A percentile compares a stretch with the other conserved stretches of the same genome.
Evolutionary conservation across 2,888 invertebrate genomes (phyloP).

Genomic region (Cynaeus angustus): DNA sequence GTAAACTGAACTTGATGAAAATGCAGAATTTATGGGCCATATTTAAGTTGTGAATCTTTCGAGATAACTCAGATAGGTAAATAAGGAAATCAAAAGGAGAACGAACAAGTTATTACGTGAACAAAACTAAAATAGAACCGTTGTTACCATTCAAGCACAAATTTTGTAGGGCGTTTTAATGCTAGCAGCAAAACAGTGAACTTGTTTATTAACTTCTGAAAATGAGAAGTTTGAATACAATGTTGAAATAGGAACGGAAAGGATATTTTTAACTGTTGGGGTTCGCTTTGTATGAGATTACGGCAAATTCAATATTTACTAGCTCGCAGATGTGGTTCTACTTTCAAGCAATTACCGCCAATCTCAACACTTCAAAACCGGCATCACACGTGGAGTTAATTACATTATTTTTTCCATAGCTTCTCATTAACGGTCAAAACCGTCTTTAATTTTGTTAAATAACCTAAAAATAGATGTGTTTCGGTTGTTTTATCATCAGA

Average conservation of each 20-base stretch:
- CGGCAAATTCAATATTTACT: conserved; percentile 41
- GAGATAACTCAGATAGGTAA: conserved; percentile 39
- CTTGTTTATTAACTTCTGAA: conserved; percentile 36
- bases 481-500: no score
- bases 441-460: no score
- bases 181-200: conserved; percentile 27
- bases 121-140: conserved; percentile 26
- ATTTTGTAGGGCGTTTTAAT: conserved; percentile 28
- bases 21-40: conserved; percentile 31
- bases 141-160: conserved; percentile 24
- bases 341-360: conserved; percentile 30
- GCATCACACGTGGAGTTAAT: conserved; percentile 5
- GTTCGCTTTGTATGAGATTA: conserved; percentile 22
- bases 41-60: conserved; percentile 30
- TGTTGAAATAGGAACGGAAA: conserved; percentile 18
- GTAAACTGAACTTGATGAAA: conserved; percentile 35
- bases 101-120: neutral
- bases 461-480: no score
- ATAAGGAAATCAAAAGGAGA: conserved; percentile 20
- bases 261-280: conserved; percentile 28
- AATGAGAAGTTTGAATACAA: conserved; percentile 31
- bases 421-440: no score
- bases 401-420: neutral
- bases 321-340: conserved; percentile 30
- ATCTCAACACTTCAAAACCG: conserved; percentile 14